Evolutionary conservation across 2,113 vertebrate genomes (phyloP).

Genomic region (Salvelinus namaycush): DNA sequence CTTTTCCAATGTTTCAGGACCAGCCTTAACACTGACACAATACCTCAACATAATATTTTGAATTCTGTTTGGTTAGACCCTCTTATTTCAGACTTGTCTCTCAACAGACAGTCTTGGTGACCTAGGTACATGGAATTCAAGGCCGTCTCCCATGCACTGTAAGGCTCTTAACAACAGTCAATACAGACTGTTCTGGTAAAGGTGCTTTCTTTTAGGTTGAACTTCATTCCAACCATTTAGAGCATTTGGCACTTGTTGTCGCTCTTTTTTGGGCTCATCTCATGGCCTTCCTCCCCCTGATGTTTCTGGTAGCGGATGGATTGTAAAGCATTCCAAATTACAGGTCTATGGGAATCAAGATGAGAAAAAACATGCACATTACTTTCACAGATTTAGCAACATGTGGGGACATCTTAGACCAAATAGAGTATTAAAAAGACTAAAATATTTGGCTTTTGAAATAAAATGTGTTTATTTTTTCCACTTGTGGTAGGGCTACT

Average conservation of each 20-base stretch:
- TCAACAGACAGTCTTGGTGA: too few species aligned
- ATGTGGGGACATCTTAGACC: slow-evolving; percentile 25
- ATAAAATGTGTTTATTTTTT: slow-evolving; percentile 11
- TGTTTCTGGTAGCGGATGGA: slow-evolving; percentile 28
- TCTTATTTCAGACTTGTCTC: too few species aligned
- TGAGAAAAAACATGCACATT: slow-evolving; percentile 31
- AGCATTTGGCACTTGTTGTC: slow-evolving; percentile 15
- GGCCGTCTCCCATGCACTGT: too few species aligned
- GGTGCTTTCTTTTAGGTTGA: too few species aligned
- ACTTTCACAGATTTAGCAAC: slow-evolving; percentile 33
- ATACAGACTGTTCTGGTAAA: too few species aligned
- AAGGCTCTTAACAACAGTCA: too few species aligned
- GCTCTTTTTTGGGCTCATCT: slow-evolving; percentile 12
- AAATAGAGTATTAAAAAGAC: slow-evolving; percentile 24
- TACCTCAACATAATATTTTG: not conserved
- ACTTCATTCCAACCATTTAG: too few species aligned
- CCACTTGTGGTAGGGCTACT: slow-evolving; percentile 2
- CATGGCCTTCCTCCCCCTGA: slow-evolving; percentile 17
- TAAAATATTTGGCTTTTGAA: slow-evolving; percentile 19
- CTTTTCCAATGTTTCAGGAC: too few species aligned
- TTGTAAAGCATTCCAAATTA: slow-evolving; percentile 42
- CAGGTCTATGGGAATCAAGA: slow-evolving; percentile 33
- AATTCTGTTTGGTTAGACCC: too few species aligned
- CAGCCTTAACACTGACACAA: too few species aligned
- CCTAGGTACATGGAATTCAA: too few species aligned